A percentile compares a stretch with the other conserved stretches of the same genome.
phyloP scores from a whole-genome alignment of 2,888 invertebrate species.

The Diogma glabrata region DNA sequence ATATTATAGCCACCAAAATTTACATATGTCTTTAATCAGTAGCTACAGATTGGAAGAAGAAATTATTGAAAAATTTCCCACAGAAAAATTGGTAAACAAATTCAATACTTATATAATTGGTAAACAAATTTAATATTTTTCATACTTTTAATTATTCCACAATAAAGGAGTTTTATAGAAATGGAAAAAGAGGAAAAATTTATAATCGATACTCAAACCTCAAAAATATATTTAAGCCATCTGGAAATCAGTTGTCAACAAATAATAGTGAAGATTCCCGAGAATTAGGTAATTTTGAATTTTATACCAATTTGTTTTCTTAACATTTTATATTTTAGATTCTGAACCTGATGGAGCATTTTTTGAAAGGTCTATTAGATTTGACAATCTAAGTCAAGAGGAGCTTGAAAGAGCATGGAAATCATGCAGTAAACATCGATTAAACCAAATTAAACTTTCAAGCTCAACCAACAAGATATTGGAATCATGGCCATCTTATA shows the following conservation, averaged over 20 bases:
- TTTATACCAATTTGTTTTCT: background rate
- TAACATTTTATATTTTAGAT: background rate
- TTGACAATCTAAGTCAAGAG: background rate
- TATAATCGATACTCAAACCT: background rate
- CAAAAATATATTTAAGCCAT: background rate
- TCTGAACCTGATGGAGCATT: background rate
- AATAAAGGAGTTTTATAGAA: background rate
- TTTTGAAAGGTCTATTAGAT: background rate
- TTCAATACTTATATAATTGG: too few species aligned
- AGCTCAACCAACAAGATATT: background rate
- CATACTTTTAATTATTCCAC: background rate
- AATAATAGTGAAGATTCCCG: background rate
- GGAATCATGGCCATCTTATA: background rate
- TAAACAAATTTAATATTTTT: background rate
- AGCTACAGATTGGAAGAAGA: background rate
- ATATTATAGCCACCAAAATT: background rate
- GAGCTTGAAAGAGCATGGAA: background rate
- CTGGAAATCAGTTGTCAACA: background rate
- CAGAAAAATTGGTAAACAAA: background rate
- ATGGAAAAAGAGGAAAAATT: background rate
- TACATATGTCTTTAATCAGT: background rate
- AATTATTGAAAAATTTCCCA: background rate
- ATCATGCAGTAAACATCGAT: background rate
- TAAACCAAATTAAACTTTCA: background rate
- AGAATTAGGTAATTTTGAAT: background rate